Percentiles rank a stretch among this genome's conserved stretches.
These are phyloP conservation scores for Eutrigla gurnardus DNA, from an alignment of 2,797 vertebrate species.

Conservation along the genomic window DNA sequence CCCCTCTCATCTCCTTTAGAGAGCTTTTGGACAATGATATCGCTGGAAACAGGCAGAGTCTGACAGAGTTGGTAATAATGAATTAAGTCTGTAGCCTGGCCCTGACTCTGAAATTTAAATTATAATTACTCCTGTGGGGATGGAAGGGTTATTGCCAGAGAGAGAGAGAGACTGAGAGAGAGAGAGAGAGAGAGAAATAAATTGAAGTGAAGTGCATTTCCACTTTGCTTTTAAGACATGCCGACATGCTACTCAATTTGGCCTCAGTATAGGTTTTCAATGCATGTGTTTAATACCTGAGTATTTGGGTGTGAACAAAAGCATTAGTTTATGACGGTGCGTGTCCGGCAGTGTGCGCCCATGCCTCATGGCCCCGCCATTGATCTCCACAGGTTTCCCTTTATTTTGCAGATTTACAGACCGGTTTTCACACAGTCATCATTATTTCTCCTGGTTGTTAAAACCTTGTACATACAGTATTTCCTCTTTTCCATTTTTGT, in stretches of 20 bases:
- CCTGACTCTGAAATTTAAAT: conserved; percentile 89
- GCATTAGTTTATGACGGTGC: conserved; percentile 41
- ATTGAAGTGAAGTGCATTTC: conserved; percentile 86
- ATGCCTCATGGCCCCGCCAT: conserved; percentile 13
- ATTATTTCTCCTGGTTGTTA: conserved; percentile 33
- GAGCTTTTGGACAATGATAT: conserved; percentile 84
- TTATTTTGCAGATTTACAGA: conserved; percentile 39
- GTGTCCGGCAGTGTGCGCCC: conserved; percentile 13
- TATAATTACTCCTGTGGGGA: conserved; percentile 89
- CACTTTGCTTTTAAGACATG: conserved; percentile 81
- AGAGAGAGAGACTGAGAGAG: conserved; percentile 37
- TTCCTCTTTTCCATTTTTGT: conserved; percentile 11
- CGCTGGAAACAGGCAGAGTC: conserved; percentile 83
- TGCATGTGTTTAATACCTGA: conserved; percentile 74
- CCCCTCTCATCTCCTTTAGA: conserved; percentile 82
- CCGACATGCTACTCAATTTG: conserved; percentile 77
- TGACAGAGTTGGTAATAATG: conserved; percentile 84
- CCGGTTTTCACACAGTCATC: conserved; percentile 42
- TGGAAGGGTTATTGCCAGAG: conserved; percentile 84
- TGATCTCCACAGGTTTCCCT: conserved; percentile 53
- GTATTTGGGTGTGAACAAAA: conserved; percentile 71
- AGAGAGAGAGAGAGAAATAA: conserved; percentile 83
- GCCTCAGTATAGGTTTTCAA: conserved; percentile 68
- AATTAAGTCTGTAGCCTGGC: conserved; percentile 86
- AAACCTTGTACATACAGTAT: conserved; percentile 24